phyloP scores from a whole-genome alignment of 92 coral and sea anemone species.

The Desmophyllum pertusum region DNA sequence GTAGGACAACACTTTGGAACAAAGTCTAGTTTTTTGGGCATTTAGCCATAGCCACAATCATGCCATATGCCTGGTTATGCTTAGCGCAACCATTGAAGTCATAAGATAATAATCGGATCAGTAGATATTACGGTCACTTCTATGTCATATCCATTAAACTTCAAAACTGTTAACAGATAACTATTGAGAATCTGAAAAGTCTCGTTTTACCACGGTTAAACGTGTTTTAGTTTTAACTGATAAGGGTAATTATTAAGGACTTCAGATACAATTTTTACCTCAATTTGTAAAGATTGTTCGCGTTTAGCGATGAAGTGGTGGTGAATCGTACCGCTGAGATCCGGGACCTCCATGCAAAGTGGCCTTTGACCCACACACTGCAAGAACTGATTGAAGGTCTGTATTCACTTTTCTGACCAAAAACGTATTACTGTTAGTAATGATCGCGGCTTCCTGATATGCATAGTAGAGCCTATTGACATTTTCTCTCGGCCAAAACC shows the following conservation, averaged over 20 bases:
- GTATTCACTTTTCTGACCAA: not conserved
- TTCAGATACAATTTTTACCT: not conserved
- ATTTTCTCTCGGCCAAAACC: no score
- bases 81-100: not conserved
- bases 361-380: not conserved
- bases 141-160: not conserved
- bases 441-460: no score
- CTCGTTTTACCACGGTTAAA: constrained; percentile 23
- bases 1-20: no score
- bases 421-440: no score
- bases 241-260: not conserved
- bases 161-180: not conserved
- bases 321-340: not conserved
- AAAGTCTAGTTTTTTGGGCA: no score
- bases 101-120: constrained; percentile 4
- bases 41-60: not conserved
- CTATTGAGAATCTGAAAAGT: not conserved
- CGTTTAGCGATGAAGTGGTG: not conserved
- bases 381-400: not conserved
- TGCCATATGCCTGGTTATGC: not conserved
- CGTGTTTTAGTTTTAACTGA: constrained; percentile 9
- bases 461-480: no score
- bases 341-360: not conserved
- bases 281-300: not conserved
- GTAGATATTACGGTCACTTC: not conserved